Evolutionary conservation across 2,888 invertebrate genomes (phyloP).

Genomic region (Helleia helle): DNA sequence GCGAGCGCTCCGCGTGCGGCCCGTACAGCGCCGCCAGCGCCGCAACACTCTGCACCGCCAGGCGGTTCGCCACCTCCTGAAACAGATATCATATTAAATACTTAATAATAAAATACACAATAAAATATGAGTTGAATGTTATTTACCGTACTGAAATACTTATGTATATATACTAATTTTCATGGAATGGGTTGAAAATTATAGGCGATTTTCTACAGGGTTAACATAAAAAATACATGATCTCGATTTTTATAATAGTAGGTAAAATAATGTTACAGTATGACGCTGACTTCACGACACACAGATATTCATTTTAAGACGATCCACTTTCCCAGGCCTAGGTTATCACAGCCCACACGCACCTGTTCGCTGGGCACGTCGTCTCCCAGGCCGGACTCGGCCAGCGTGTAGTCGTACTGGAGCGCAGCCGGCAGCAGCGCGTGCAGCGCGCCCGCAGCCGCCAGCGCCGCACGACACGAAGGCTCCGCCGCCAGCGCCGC

Average conservation of each 20-base stretch:
- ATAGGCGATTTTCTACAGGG: too few relatives aligned
- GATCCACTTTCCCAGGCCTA: too few relatives aligned
- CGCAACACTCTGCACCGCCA: slow-evolving; percentile 89
- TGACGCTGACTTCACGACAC: too few relatives aligned
- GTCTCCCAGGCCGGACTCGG: slow-evolving; percentile 94
- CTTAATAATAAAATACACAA: neutral
- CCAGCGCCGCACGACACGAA: slow-evolving; percentile 86
- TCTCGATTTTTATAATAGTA: too few relatives aligned
- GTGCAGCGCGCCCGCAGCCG: slow-evolving; percentile 92
- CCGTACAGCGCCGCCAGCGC: slow-evolving; percentile 89
- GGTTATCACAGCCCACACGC: neutral
- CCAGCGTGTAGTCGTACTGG: slow-evolving; percentile 96
- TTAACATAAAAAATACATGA: too few relatives aligned
- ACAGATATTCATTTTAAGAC: too few relatives aligned
- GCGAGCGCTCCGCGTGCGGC: slow-evolving; percentile 65
- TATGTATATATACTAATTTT: too few relatives aligned
- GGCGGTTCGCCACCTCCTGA: slow-evolving; percentile 92
- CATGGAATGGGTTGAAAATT: too few relatives aligned
- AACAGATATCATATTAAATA: neutral
- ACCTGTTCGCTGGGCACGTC: slow-evolving; percentile 69
- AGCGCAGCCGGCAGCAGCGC: slow-evolving; percentile 92
- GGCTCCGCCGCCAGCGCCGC: slow-evolving; percentile 91
- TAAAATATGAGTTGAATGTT: too few relatives aligned
- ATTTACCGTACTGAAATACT: too few relatives aligned
- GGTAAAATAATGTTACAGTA: too few relatives aligned